Percentiles rank a stretch among this genome's conserved stretches.
Conservation (phyloP, 2,113 vertebrate genomes). For the Bothrops jararaca region DNA sequence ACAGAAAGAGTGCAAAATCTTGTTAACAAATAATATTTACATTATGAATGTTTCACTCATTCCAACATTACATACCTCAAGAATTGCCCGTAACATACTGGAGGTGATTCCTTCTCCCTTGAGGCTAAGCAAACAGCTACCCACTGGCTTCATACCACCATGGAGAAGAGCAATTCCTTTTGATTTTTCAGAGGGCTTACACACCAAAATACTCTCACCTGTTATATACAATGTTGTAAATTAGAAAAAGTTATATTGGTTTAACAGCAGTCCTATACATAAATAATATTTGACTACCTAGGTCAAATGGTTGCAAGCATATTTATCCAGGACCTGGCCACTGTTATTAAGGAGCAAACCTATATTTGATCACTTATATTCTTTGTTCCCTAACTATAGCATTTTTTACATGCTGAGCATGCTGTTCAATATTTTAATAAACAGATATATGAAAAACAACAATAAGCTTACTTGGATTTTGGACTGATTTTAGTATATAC, state of each 20-base stretch:
- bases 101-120: constrained; percentile 85
- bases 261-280: background rate
- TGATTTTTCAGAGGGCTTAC: constrained; percentile 86
- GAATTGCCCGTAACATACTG: constrained; percentile 92
- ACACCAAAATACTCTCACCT: constrained; percentile 96
- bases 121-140: constrained; percentile 83
- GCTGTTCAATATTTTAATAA: background rate
- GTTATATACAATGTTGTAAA: constrained; percentile 18
- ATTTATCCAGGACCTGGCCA: background rate
- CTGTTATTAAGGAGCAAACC: background rate
- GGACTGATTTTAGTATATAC: background rate
- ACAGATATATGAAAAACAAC: background rate
- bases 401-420: background rate
- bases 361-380: background rate
- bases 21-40: background rate
- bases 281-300: background rate
- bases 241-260: background rate
- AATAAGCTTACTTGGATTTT: background rate
- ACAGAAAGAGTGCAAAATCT: constrained; percentile 20
- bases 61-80: constrained; percentile 77
- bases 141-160: constrained; percentile 85
- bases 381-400: background rate
- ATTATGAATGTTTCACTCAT: constrained; percentile 7
- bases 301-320: background rate
- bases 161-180: constrained; percentile 86